These are phyloP conservation scores for Rhynchonycteris naso DNA, from an alignment of 2,797 vertebrate genomes.

Conservation along the genomic window DNA sequence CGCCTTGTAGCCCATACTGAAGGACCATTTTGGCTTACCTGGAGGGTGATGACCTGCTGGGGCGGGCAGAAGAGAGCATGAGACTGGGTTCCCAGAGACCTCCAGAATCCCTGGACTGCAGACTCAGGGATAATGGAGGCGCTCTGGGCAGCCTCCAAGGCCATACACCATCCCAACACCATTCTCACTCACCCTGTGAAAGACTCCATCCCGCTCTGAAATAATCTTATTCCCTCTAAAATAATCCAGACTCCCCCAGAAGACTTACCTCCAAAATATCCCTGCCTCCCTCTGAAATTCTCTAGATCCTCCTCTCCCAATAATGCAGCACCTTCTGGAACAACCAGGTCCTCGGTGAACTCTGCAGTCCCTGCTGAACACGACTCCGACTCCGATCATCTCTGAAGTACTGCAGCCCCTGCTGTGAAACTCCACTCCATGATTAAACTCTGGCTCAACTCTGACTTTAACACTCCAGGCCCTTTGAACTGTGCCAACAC, in stretches of 20 bases:
- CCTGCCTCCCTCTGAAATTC: not conserved
- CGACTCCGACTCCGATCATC: not conserved
- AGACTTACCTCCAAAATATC: not conserved
- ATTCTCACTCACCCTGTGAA: not conserved
- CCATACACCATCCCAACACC: not conserved
- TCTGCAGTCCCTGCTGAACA: not conserved
- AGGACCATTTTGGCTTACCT: constrained; percentile 85
- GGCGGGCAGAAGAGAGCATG: not conserved
- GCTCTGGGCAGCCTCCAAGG: not conserved
- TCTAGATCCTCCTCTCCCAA: not conserved
- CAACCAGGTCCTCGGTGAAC: not conserved
- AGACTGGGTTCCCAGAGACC: constrained; percentile 27
- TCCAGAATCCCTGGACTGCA: not conserved
- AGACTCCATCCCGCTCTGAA: not conserved
- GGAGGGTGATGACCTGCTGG: constrained; percentile 90
- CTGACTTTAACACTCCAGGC: not conserved
- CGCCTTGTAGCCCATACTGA: constrained; percentile 88
- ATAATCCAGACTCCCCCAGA: not conserved
- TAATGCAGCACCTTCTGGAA: not conserved
- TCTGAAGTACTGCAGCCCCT: not conserved
- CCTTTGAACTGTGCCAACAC: not conserved
- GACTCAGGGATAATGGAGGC: not conserved
- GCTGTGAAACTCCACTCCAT: not conserved
- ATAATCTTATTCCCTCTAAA: not conserved
- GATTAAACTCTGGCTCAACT: not conserved